These are phyloP conservation scores for Dendroctonus ponderosae DNA, from an alignment of 1,140 invertebrate species.

Conservation along the genomic window DNA sequence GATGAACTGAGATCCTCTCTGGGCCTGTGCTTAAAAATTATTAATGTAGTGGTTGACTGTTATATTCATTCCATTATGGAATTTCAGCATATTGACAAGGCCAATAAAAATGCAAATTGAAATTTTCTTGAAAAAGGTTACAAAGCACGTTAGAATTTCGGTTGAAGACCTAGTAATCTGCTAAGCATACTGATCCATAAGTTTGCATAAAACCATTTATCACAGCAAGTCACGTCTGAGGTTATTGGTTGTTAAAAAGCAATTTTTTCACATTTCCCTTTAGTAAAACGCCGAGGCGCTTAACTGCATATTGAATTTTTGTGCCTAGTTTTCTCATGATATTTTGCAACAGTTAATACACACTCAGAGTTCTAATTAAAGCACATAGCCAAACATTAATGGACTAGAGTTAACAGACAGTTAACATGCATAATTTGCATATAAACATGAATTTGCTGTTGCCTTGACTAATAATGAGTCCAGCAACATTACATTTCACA, in stretches of 20 bases:
- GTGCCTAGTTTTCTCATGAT: neutral
- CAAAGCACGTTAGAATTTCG: constrained; percentile 5
- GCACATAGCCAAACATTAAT: constrained; percentile 1
- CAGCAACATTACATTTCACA: too few relatives aligned
- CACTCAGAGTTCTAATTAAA: neutral
- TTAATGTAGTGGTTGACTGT: too few relatives aligned
- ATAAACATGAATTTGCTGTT: constrained; percentile 7
- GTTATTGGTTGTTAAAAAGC: constrained; percentile 13
- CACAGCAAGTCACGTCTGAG: neutral
- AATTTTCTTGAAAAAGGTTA: neutral
- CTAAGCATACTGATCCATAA: constrained; percentile 8
- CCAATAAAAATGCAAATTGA: neutral
- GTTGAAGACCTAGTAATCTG: constrained; percentile 17
- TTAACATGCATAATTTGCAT: constrained; percentile 21
- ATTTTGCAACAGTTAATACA: neutral
- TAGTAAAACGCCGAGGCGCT: constrained; percentile 1
- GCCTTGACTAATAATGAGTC: neutral
- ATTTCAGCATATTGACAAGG: neutral
- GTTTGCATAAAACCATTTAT: constrained; percentile 20
- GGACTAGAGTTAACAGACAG: constrained; percentile 8
- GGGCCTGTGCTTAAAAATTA: neutral
- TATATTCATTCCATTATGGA: too few relatives aligned
- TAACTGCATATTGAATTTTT: neutral
- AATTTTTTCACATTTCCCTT: neutral
- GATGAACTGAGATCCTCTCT: too few relatives aligned